phyloP scores from a whole-genome alignment of 1,140 invertebrate genomes.

The Lepidurus couesii region DNA sequence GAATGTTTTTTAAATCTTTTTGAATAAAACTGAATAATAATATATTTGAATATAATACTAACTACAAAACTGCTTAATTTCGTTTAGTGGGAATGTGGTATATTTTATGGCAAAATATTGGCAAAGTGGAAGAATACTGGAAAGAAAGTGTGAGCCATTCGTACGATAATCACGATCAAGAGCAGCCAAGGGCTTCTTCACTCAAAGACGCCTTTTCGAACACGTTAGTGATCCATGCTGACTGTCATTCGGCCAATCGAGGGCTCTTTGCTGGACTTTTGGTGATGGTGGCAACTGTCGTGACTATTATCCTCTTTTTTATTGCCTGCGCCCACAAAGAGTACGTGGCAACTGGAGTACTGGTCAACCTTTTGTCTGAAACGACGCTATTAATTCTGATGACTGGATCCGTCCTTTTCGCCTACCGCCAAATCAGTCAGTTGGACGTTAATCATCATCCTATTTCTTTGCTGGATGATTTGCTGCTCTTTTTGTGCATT shows the following conservation, averaged over 20 bases:
- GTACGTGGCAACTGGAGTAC: constrained; percentile 38
- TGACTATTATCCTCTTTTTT: constrained; percentile 63
- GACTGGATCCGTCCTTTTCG: constrained; percentile 51
- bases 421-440: constrained; percentile 54
- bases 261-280: constrained; percentile 62
- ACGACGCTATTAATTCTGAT: constrained; percentile 47
- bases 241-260: constrained; percentile 65
- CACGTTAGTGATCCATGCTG: constrained; percentile 59
- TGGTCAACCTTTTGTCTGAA: constrained; percentile 41
- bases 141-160: constrained; percentile 36
- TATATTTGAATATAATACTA: too few species aligned
- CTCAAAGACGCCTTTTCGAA: constrained; percentile 41
- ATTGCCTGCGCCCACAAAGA: constrained; percentile 54
- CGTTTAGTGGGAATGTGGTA: constrained; percentile 60
- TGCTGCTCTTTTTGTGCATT: constrained; percentile 62
- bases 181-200: constrained; percentile 31
- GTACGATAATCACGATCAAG: constrained; percentile 37
- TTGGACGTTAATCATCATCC: constrained; percentile 60
- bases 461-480: constrained; percentile 62
- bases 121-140: constrained; percentile 47
- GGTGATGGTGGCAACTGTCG: constrained; percentile 55
- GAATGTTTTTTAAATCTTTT: not conserved
- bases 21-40: too few species aligned
- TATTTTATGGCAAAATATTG: constrained; percentile 66
- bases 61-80: constrained; percentile 26